Base-by-base conservation (phyloP, 2,113 vertebrate species). In the Bubo blakistoni region DNA sequence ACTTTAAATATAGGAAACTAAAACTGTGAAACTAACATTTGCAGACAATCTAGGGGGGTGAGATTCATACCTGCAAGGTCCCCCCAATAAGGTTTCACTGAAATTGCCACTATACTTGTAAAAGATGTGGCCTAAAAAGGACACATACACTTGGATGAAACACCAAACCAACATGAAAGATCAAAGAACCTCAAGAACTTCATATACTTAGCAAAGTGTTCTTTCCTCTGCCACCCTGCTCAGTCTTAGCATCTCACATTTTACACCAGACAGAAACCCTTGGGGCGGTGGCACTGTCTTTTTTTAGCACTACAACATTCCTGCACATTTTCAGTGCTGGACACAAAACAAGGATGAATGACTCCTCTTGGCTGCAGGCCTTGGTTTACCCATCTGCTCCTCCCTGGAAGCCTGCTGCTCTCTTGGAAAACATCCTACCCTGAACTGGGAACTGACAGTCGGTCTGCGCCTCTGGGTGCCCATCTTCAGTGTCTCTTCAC, bases 381-480 rank as follows among this genome's bases (percentile, higher is more conserved):
- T 96, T 89, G 82, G 72, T 96, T 92, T 91, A 80, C 62, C 96
- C 94, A 96, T 94, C 88, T 93, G 94, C 94, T 94, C 81, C 62
- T 94, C 62, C 81, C 81, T 57, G 84, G 86, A 93, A 96, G 86
- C 86, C 88, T 84, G 58, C 90, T 93, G 96, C 66, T 97, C 30
- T 86, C 84, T 94, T 97, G 95, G 94, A 94, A 92, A 96, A 91
- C 74, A 55, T 78, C 98, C 97, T 97, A 99, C 99, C 98, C 99
- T 98, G 98, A 99, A 99, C 97, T 99, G 99, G 36, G 99, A 99
- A 96, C 99, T 99, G 98, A 99, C 99, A 18, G 99, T 99, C 30
- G 99, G 99, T 94, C 98, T 99, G 91, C 99, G 98, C 90, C 99
- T 98, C 92, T 98, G 98, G 20, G 99, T 99, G 89, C 99, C 99